These are phyloP conservation scores for Planococcus citri DNA, from an alignment of 1,140 invertebrate species.

Conservation along the genomic window DNA sequence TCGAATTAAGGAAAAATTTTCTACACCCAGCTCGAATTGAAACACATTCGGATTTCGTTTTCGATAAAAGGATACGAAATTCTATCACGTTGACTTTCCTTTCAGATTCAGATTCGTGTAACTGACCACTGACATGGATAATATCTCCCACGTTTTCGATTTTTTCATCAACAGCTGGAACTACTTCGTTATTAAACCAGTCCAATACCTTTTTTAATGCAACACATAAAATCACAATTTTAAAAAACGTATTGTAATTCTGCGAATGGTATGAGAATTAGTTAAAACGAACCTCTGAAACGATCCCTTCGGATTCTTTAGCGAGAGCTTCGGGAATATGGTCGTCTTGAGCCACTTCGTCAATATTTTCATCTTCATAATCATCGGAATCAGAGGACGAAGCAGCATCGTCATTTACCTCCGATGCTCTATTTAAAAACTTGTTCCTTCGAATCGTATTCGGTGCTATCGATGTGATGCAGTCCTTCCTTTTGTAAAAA, in stretches of 20 bases:
- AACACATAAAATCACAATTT: no score
- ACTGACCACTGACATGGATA: background rate
- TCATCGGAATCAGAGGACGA: no score
- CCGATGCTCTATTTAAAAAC: no score
- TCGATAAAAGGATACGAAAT: background rate
- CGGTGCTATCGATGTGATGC: no score
- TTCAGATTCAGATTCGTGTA: background rate
- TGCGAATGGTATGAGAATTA: no score
- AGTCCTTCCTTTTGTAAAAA: background rate
- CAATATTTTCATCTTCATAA: no score
- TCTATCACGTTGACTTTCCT: background rate
- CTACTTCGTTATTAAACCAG: background rate
- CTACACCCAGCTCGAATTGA: background rate
- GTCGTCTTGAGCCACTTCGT: background rate
- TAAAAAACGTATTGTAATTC: no score
- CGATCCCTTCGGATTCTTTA: background rate
- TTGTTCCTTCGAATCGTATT: no score
- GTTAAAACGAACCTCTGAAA: no score
- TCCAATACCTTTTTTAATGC: background rate
- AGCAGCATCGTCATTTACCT: no score
- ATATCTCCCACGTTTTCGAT: background rate
- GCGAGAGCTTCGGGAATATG: background rate
- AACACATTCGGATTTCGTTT: background rate
- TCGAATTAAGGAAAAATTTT: background rate
- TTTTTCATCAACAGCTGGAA: background rate